These are phyloP conservation scores for Proisotoma minuta DNA, from an alignment of 2,888 invertebrate genomes.

Conservation along the genomic window DNA sequence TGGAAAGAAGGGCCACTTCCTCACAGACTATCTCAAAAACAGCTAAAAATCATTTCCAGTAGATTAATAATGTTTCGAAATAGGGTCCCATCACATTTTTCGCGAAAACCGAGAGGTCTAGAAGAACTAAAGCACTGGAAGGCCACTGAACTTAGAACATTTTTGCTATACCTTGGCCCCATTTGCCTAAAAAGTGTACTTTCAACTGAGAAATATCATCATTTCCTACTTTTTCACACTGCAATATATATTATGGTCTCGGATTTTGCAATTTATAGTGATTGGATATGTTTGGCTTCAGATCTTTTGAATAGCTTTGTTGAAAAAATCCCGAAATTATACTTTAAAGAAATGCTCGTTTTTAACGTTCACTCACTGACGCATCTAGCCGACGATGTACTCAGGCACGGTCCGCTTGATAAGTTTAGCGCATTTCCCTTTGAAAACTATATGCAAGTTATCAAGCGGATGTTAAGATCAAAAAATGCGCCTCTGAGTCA, in stretches of 20 bases:
- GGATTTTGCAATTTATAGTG: not conserved
- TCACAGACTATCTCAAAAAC: not conserved
- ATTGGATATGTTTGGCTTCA: not conserved
- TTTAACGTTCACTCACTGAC: conserved; percentile 7
- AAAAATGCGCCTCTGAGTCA: not conserved
- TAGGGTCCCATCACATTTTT: not conserved
- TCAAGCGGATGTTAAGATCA: not conserved
- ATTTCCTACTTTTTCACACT: conserved; percentile 9
- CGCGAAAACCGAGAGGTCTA: conserved; percentile 3
- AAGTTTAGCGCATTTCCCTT: conserved; percentile 2
- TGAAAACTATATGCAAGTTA: not conserved
- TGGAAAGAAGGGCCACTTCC: not conserved
- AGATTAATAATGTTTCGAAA: not conserved
- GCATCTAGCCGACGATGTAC: conserved; percentile 8
- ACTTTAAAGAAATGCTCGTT: not conserved
- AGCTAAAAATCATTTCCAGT: not conserved
- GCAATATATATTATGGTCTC: conserved; percentile 7
- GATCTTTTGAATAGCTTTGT: not conserved
- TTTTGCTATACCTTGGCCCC: conserved; percentile 6
- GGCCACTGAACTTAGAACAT: conserved; percentile 11
- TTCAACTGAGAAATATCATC: not conserved
- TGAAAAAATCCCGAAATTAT: not conserved
- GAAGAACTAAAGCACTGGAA: conserved; percentile 8
- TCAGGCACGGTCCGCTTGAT: not conserved
- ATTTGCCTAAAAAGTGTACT: not conserved